These are phyloP conservation scores for Pygocentrus nattereri DNA, from an alignment of 2,797 vertebrate species.

Conservation along the genomic window DNA sequence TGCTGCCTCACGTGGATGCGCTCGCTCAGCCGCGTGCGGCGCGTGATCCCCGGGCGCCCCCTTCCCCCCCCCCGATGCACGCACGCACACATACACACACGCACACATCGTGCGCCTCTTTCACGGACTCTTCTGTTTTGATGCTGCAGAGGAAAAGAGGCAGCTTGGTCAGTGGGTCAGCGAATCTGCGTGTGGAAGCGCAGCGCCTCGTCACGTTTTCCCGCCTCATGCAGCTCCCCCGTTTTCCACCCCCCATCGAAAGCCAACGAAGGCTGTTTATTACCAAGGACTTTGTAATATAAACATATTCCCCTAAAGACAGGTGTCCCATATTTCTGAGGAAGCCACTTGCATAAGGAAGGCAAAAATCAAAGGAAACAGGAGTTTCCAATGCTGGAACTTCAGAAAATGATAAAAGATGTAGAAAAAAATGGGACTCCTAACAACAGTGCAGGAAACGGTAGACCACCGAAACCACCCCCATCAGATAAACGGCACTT, in stretches of 20 bases:
- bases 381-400: too few relatives aligned
- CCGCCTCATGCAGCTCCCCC: conserved; percentile 66
- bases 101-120: conserved; percentile 21
- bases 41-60: conserved; percentile 72
- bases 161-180: conserved; percentile 86
- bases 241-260: not conserved
- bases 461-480: too few relatives aligned
- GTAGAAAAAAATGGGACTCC: too few relatives aligned
- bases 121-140: conserved; percentile 66
- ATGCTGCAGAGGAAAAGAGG: conserved; percentile 67
- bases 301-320: conserved; percentile 54
- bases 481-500: too few relatives aligned
- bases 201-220: conserved; percentile 76
- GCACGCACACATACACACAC: too few relatives aligned
- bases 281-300: not conserved
- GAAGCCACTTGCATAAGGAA: too few relatives aligned
- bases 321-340: too few relatives aligned
- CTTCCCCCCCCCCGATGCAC: not conserved
- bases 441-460: too few relatives aligned
- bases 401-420: too few relatives aligned
- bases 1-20: conserved; percentile 78
- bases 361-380: too few relatives aligned
- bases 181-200: conserved; percentile 68
- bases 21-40: conserved; percentile 78
- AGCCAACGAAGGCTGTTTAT: not conserved